A percentile compares a stretch with the other conserved stretches of the same genome.
These are phyloP conservation scores for Tenthredo notha DNA, from an alignment of 2,888 invertebrate genomes.

Conservation along the genomic window DNA sequence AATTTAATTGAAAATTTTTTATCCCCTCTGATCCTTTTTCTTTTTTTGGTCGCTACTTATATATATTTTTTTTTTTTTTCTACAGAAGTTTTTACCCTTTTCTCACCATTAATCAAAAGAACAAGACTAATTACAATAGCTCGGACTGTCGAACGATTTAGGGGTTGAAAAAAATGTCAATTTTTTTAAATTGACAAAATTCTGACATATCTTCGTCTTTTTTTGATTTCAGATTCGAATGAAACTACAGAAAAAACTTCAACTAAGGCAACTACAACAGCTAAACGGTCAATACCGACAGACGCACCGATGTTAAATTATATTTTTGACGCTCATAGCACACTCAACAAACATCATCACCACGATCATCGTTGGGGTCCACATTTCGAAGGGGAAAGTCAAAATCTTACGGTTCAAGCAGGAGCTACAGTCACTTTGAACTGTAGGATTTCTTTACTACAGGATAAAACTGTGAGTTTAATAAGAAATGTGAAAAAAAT, in stretches of 20 bases:
- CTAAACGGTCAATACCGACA: constrained; percentile 74
- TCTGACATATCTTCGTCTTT: too few species aligned
- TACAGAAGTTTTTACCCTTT: not conserved
- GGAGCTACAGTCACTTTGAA: constrained; percentile 87
- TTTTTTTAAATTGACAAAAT: too few species aligned
- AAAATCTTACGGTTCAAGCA: constrained; percentile 87
- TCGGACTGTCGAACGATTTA: too few species aligned
- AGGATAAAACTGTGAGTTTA: constrained; percentile 86
- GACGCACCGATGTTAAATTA: constrained; percentile 88
- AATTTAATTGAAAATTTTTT: not conserved
- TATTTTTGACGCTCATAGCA: constrained; percentile 86
- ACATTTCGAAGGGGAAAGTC: constrained; percentile 86
- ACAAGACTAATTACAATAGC: too few species aligned
- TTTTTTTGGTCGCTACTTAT: too few species aligned
- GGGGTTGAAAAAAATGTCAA: not conserved
- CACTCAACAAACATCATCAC: constrained; percentile 86
- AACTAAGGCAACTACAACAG: constrained; percentile 67
- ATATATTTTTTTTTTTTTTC: too few species aligned
- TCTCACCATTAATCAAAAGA: not conserved
- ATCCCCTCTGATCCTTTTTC: not conserved
- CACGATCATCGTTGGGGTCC: constrained; percentile 84
- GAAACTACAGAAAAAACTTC: constrained; percentile 50
- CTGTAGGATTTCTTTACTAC: constrained; percentile 87
- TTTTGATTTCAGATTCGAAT: constrained; percentile 6
- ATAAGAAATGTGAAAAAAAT: not conserved